These are phyloP conservation scores for Dendroctonus ponderosae DNA, from an alignment of 1,140 invertebrate genomes.

Conservation along the genomic window DNA sequence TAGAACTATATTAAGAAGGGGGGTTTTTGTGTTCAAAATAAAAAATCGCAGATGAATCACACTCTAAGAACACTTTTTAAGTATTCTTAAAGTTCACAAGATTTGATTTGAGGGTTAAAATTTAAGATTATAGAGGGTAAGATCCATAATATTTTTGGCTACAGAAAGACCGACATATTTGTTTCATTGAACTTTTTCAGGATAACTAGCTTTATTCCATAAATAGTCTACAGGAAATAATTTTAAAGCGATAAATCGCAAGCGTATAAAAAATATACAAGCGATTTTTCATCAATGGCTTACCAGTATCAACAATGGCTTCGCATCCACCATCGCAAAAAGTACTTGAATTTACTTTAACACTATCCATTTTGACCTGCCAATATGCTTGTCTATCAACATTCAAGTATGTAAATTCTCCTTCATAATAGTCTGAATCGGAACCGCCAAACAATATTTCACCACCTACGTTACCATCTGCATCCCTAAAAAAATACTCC, in stretches of 20 bases:
- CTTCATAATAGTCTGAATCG: constrained; percentile 84
- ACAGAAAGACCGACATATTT: too few species aligned
- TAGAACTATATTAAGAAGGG: neutral
- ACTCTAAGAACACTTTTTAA: too few species aligned
- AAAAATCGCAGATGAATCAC: too few species aligned
- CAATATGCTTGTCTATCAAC: constrained; percentile 90
- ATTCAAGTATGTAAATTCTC: constrained; percentile 86
- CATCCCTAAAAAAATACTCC: constrained; percentile 58
- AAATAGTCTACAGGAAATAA: too few species aligned
- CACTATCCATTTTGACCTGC: constrained; percentile 83
- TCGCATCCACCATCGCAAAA: constrained; percentile 77
- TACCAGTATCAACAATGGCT: constrained; percentile 92
- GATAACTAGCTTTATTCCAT: too few species aligned
- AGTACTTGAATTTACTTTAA: constrained; percentile 53
- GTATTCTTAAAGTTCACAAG: too few species aligned
- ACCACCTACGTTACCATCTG: constrained; percentile 72
- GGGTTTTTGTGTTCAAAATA: too few species aligned
- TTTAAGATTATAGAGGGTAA: too few species aligned
- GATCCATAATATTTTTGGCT: too few species aligned
- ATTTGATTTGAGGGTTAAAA: too few species aligned
- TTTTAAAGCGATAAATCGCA: too few species aligned
- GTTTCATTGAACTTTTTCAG: too few species aligned
- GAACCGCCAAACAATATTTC: constrained; percentile 93
- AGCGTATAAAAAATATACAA: neutral
- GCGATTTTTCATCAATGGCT: neutral